Conservation (phyloP, 2,797 vertebrate species). For the Cuniculus paca region DNA sequence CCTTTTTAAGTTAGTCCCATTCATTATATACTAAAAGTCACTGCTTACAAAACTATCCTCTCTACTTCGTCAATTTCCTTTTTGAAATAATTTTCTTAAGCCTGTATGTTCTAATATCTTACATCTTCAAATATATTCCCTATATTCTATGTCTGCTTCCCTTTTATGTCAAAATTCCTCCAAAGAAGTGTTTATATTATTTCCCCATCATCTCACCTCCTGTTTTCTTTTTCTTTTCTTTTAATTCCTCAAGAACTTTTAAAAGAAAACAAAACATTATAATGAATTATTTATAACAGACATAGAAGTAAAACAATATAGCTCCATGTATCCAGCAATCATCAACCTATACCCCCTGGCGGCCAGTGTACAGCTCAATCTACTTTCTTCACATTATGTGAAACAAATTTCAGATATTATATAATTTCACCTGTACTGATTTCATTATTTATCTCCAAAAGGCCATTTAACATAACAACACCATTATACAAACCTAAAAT, state of each 20-base stretch:
- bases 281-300: constrained; percentile 1
- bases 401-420: not conserved
- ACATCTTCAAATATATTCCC: not conserved
- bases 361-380: not conserved
- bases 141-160: not conserved
- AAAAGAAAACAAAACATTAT: constrained; percentile 58
- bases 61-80: not conserved
- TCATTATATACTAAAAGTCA: constrained; percentile 1
- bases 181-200: not conserved
- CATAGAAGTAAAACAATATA: not conserved
- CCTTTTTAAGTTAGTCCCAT: not conserved
- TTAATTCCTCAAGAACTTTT: not conserved
- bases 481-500: constrained; percentile 25
- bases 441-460: not conserved
- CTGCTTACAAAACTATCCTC: not conserved
- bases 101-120: not conserved
- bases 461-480: not conserved
- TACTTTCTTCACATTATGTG: not conserved
- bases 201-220: not conserved
- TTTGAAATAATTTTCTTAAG: constrained; percentile 32
- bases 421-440: not conserved
- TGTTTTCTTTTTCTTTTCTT: not conserved
- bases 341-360: not conserved
- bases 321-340: not conserved
- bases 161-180: constrained; percentile 16